Base-by-base conservation (phyloP, 2,113 vertebrate genomes). In the Piprites chloris region DNA sequence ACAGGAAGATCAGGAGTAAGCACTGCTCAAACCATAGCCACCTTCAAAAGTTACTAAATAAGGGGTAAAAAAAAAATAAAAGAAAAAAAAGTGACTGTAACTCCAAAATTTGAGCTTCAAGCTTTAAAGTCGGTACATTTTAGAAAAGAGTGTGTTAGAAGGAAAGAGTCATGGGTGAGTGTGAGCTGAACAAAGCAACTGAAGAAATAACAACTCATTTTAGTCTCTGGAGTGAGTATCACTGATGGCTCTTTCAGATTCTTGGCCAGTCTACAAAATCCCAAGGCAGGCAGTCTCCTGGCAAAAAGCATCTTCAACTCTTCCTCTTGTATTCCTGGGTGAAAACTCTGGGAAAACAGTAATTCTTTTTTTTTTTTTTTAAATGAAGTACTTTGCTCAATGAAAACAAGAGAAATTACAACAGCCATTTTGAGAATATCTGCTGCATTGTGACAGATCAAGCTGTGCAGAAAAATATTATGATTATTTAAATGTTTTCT, bases 31-130 rank as follows among this genome's bases (percentile, higher is more conserved):
- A 89, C 18, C 32, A 74, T 3, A 72, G 26, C 9, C 35, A 81
- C 32, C 32, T 92, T 92, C 77, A 87, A 81, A 90, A 89, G 42
- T 22, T 33, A n/a, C 32, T 59, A 91, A 91, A 85, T 49, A 69
- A 23, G 17, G 5, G 20, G 3, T 7, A 73, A 22, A 56, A 17
- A 2, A 17, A 18, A 0, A 6, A 22, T 52, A 17, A 2, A 17
- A 18, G 0, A 6, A 27, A 61, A 14, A 2, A 14, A 19, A 0
- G 5, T 62, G 18, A 33, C 26, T 46, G 9, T 28, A 67, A 80
- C 69, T 91, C 59, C 75, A 85, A 73, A 69, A 5, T 10, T 33
- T 20, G 27, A 63, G 61, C 37, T 63, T 62, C 61, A 62, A 39
- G 7, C 11, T 72, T 75, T 35, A 91, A 77, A 85, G 61, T 27